Evolutionary conservation across 2,797 vertebrate species (phyloP).

Genomic region (Malacoraja senta): DNA sequence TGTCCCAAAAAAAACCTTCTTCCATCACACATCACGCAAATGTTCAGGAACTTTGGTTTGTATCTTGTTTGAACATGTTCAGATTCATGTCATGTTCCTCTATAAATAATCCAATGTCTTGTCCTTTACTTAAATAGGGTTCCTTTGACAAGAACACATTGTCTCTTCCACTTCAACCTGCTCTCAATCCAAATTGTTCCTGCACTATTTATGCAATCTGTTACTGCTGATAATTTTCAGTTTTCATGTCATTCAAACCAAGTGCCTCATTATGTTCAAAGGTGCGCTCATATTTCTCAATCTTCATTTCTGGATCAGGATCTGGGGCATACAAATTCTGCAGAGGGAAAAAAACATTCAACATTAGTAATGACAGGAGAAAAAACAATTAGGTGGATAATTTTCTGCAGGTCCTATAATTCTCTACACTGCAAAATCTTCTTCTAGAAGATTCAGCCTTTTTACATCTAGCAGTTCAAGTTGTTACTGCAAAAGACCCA

Average conservation of each 20-base stretch:
- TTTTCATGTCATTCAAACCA: conserved; percentile 91
- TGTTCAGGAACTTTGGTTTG: background rate
- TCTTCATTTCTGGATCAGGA: conserved; percentile 75
- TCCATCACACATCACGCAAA: background rate
- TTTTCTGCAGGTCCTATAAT: background rate
- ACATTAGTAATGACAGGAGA: conserved; percentile 15
- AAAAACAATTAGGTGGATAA: background rate
- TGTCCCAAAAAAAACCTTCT: background rate
- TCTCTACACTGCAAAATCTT: background rate
- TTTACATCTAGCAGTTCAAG: background rate
- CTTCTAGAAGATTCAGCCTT: background rate
- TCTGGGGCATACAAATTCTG: conserved; percentile 88
- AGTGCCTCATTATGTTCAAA: conserved; percentile 89
- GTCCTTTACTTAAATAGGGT: background rate
- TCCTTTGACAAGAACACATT: background rate
- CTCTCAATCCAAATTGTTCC: background rate
- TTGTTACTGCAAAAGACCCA: background rate
- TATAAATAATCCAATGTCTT: background rate
- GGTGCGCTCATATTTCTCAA: conserved; percentile 69
- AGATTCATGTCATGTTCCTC: background rate
- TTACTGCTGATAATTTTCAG: conserved; percentile 66
- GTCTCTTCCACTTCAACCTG: background rate
- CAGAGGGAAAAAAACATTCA: background rate
- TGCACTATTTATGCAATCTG: conserved; percentile 39
- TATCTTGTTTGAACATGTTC: background rate